Evolutionary conservation across 2,113 vertebrate species (phyloP).

Genomic region (Heptranchias perlo): DNA sequence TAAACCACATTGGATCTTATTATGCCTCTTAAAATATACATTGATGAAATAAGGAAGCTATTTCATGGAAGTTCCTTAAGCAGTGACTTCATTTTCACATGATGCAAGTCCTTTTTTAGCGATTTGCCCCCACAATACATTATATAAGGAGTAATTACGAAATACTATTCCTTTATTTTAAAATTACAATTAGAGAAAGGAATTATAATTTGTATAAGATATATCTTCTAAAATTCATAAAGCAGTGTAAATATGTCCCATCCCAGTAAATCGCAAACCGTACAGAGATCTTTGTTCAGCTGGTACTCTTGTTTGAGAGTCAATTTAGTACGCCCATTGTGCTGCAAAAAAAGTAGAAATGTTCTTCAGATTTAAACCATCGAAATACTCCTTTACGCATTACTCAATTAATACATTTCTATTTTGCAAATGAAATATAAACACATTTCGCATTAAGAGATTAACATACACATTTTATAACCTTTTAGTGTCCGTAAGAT

Average conservation of each 20-base stretch:
- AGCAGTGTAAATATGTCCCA: not conserved
- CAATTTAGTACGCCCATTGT: not conserved
- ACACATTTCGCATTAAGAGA: not conserved
- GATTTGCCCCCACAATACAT: not conserved
- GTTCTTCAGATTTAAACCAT: not conserved
- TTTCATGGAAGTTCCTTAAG: not conserved
- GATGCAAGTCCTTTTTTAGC: not conserved
- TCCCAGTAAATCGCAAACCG: not conserved
- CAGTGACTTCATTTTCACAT: not conserved
- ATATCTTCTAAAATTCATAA: not conserved
- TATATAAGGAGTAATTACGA: not conserved
- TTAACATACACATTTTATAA: not conserved
- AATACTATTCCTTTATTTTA: not conserved
- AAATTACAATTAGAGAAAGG: not conserved
- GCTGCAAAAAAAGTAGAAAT: constrained; percentile 19
- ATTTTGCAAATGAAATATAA: not conserved
- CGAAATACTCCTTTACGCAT: not conserved
- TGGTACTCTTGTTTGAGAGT: not conserved
- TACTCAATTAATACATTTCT: not conserved
- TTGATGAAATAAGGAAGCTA: not conserved
- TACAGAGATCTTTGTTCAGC: not conserved
- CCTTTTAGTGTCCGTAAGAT: not conserved
- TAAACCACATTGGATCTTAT: not conserved
- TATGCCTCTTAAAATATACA: not conserved
- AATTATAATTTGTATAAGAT: not conserved